phyloP scores from a whole-genome alignment of 2,797 vertebrate species.

The Acrocephalus scirpaceus region DNA sequence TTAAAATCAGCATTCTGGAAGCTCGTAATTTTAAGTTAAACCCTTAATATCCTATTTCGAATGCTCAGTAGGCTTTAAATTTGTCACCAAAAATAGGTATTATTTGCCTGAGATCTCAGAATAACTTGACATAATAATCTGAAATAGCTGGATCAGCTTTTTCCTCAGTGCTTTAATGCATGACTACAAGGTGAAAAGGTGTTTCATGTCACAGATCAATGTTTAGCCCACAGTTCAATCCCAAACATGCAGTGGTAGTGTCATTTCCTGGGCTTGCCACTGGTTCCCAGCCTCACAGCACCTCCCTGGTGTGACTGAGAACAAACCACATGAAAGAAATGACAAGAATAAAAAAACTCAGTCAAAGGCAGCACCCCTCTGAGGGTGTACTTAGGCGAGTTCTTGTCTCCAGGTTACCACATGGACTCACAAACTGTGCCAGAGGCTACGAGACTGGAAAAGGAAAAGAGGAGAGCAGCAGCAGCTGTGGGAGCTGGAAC shows the following conservation, averaged over 20 bases:
- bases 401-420: background rate
- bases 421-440: accelerated
- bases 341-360: background rate
- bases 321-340: background rate
- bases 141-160: background rate
- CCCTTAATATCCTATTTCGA: background rate
- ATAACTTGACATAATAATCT: background rate
- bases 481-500: background rate
- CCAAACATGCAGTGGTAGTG: background rate
- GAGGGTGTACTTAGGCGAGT: background rate
- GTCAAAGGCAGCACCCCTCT: background rate
- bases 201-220: background rate
- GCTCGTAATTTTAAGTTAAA: background rate
- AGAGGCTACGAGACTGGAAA: background rate
- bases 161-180: background rate
- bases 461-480: background rate
- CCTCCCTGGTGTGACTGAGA: background rate
- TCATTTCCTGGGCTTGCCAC: background rate
- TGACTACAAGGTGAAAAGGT: background rate
- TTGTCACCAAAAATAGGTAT: background rate
- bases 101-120: background rate
- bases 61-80: background rate
- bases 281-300: background rate
- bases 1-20: background rate
- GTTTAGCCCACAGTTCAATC: background rate